Evolutionary conservation across 2,113 vertebrate genomes (phyloP).

Genomic region (Chunga burmeisteri): DNA sequence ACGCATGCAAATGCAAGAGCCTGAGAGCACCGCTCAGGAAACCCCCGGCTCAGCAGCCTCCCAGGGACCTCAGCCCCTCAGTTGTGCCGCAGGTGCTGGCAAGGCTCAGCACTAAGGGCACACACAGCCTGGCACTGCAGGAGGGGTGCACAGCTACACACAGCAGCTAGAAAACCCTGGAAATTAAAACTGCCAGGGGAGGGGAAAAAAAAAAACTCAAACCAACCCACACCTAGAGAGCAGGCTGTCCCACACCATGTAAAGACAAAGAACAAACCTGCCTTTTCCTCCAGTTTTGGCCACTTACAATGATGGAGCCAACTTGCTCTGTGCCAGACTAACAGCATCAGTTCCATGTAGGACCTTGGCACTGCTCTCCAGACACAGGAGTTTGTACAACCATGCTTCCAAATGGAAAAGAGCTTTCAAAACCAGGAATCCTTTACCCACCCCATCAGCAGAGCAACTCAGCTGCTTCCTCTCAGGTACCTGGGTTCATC

Average conservation of each 20-base stretch:
- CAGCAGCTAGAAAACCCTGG: neutral
- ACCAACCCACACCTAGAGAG: neutral
- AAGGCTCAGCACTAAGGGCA: neutral
- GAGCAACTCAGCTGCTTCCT: neutral
- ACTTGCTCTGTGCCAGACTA: neutral
- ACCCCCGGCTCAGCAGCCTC: neutral
- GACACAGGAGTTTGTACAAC: neutral
- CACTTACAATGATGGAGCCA: neutral
- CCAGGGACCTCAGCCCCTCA: neutral
- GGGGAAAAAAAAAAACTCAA: too few species aligned
- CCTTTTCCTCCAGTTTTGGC: neutral
- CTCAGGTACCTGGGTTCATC: neutral
- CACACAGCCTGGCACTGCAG: neutral
- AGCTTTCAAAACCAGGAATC: neutral
- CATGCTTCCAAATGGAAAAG: neutral
- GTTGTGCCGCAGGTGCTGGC: accelerated
- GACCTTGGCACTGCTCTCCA: neutral
- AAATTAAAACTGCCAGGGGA: neutral
- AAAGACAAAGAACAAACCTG: neutral
- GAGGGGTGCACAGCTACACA: neutral
- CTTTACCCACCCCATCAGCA: neutral
- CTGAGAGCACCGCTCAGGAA: neutral
- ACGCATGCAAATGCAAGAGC: neutral
- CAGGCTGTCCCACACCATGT: neutral
- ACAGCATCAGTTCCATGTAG: accelerated